Evolutionary conservation across 2,113 vertebrate species (phyloP).

Genomic region (Trogon surrucura): DNA sequence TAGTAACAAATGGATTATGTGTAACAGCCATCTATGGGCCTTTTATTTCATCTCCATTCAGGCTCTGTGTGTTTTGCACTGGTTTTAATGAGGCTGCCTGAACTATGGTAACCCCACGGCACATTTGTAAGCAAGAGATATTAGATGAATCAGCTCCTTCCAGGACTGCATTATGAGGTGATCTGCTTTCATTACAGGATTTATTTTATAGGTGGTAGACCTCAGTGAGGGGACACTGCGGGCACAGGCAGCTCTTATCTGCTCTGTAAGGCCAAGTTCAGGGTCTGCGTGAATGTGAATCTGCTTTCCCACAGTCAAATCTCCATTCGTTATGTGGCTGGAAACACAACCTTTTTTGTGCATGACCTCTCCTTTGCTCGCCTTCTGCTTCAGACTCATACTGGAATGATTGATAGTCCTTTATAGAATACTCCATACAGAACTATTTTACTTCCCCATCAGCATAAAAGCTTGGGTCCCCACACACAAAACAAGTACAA

Average conservation of each 20-base stretch:
- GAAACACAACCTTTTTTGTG: conserved; percentile 36
- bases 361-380: conserved; percentile 32
- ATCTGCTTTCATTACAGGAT: conserved; percentile 66
- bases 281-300: conserved; percentile 8
- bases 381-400: conserved; percentile 25
- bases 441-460: conserved; percentile 48
- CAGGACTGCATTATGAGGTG: conserved; percentile 58
- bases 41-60: conserved; percentile 68
- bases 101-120: conserved; percentile 80
- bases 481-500: background rate
- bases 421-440: conserved; percentile 50
- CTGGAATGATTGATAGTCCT: conserved; percentile 60
- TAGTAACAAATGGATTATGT: conserved; percentile 48
- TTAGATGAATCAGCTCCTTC: conserved; percentile 63
- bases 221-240: conserved; percentile 1
- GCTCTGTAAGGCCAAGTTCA: conserved; percentile 37
- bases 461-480: conserved; percentile 19
- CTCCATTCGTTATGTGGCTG: conserved; percentile 20
- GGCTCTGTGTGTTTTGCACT: conserved; percentile 36
- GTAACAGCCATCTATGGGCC: conserved; percentile 40
- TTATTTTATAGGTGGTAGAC: conserved; percentile 59
- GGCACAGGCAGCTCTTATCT: background rate
- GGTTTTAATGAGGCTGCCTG: conserved; percentile 70
- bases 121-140: conserved; percentile 71
- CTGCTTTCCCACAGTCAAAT: conserved; percentile 62